Evolutionary conservation across 2,797 vertebrate genomes (phyloP), one percentile per base, ranked within the genome.

Genomic region (Semaprochilodus insignis): DNA sequence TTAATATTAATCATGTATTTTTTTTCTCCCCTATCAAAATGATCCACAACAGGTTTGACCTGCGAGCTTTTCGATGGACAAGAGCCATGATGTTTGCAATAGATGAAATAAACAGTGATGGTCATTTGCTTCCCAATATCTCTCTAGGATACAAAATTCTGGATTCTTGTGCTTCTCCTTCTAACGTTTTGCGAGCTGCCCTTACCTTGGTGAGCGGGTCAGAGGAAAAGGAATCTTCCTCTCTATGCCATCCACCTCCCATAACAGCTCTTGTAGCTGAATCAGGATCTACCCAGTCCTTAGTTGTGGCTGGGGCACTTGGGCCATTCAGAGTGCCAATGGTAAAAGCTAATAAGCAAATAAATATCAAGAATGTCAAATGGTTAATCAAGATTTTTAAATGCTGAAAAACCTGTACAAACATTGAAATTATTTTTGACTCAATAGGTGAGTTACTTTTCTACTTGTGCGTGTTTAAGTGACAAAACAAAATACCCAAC

Each of bases 381-480:
- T 23, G 17, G 34, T 54, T 16, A 40, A 3, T 16, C 15, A 57
- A 57, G 17, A 57, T 57, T 13, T 21, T 4, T 17, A 10, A 17
- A n/a, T 60, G 1, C 10, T 3, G 23, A 23, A 23, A 10, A n/a
- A 23, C 10, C 2, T 23, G 21, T 23, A 23, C 11, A 60, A 60
- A 6, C 0, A 34, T 8, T 40, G n/a, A 0, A 23, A 3, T 76
- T 54, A 8, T 70, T 75, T 66, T 31, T 62, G 0, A 55, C 48
- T 78, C 6, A 70, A 27, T 74, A 96, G 95, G 92, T 96, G 52
- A 96, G 95, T 87, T 96, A 96, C 83, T 95, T 95, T 91, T 96
- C 95, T 81, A 95, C 95, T 3, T 96, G 95, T 89, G 93, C 91
- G 71, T 96, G 95, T 65, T 87, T 96, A 13, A 95, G 94, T 80